Evolutionary conservation across 2,888 invertebrate species (phyloP).

Genomic region (Rhopalosiphum nymphaeae): DNA sequence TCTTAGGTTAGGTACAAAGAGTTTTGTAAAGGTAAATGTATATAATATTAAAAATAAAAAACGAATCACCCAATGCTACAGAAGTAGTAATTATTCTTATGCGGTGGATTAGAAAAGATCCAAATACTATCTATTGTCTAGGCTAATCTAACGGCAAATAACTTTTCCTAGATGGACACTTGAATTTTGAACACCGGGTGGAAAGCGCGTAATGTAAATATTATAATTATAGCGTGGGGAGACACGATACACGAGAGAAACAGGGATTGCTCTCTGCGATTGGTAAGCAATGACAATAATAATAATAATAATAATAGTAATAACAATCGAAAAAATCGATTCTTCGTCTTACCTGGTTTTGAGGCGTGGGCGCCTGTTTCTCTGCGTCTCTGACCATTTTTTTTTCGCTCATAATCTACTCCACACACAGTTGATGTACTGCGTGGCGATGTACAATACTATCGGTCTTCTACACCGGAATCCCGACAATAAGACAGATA

Average conservation of each 20-base stretch:
- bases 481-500: not conserved
- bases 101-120: not conserved
- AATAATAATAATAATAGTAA: not conserved
- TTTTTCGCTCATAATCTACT: slow-evolving; percentile 47
- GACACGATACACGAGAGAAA: not conserved
- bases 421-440: not conserved
- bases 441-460: not conserved
- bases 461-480: not conserved
- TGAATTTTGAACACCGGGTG: not conserved
- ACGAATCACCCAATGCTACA: not conserved
- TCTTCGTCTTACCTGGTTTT: slow-evolving; percentile 46
- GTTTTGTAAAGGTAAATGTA: not conserved
- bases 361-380: slow-evolving; percentile 46
- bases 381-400: slow-evolving; percentile 60
- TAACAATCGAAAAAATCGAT: not conserved
- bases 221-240: not conserved
- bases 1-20: not conserved
- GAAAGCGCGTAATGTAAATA: not conserved
- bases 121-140: not conserved
- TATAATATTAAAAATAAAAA: not conserved
- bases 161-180: not conserved
- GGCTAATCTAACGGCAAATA: not conserved
- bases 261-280: not conserved
- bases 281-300: not conserved
- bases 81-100: not conserved